These are phyloP conservation scores for Micronycteris hirsuta DNA, from an alignment of 2,113 vertebrate species.

Conservation along the genomic window DNA sequence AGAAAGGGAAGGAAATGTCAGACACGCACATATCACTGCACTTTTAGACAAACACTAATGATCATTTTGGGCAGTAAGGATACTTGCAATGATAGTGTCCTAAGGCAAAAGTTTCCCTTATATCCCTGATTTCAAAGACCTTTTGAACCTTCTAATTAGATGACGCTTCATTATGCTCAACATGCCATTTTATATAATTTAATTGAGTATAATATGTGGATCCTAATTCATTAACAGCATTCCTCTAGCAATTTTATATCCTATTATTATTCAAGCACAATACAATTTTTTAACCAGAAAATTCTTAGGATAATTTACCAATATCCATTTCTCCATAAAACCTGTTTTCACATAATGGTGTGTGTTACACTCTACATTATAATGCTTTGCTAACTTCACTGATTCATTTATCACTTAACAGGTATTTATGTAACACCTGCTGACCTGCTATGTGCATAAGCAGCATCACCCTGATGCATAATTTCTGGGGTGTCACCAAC, in stretches of 20 bases:
- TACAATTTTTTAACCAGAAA: constrained; percentile 47
- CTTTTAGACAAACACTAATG: constrained; percentile 47
- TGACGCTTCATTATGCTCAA: constrained; percentile 64
- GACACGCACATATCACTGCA: background rate
- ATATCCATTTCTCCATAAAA: constrained; percentile 26
- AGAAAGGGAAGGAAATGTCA: background rate
- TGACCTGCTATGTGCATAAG: background rate
- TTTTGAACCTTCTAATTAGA: constrained; percentile 63
- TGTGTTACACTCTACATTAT: background rate
- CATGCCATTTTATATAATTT: constrained; percentile 54
- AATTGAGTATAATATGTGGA: constrained; percentile 51
- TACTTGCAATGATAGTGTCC: background rate
- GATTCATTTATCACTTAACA: background rate
- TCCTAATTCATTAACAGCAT: constrained; percentile 58
- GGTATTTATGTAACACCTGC: background rate
- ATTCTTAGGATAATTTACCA: constrained; percentile 39
- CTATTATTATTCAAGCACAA: constrained; percentile 58
- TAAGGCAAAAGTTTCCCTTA: constrained; percentile 40
- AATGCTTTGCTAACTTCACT: background rate
- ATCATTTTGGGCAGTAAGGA: constrained; percentile 25
- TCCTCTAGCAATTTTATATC: constrained; percentile 54
- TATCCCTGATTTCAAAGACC: constrained; percentile 48
- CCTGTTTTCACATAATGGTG: background rate
- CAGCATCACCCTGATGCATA: background rate
- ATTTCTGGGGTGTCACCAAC: background rate